Evolutionary conservation across 2,113 vertebrate genomes (phyloP), one percentile per base, ranked within the genome.

Genomic region (Prionailurus bengalensis): DNA sequence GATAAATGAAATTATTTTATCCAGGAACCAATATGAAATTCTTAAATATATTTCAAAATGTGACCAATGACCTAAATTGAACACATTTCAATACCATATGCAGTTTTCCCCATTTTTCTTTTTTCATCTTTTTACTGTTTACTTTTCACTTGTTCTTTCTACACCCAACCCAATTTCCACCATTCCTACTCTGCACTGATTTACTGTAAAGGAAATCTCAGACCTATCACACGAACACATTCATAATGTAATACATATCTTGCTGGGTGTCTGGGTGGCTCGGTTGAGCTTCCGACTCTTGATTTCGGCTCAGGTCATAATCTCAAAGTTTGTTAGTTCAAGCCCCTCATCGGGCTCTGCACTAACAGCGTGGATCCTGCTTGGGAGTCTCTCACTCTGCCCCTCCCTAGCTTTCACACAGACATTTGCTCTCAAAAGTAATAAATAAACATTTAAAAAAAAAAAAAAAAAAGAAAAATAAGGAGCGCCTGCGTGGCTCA

Each of bases 31-130:
- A 63, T 25, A 71, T 48, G 42, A 95, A 87, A 95, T 78, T 45
- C 70, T 93, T 83, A 84, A 95, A 73, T 36, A 36, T 16, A 91
- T 94, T 82, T 93, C 21, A 68, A 92, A 91, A 85, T 90, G 53
- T 33, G 73, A 95, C n/a, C 27, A 95, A 81, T 66, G 74, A 70
- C 11, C n/a, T 51, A 51, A 58, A 65, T 1, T 80, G 71, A 89
- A 76, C 39, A 61, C n/a, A 78, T 51, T 68, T 91, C 39, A 92
- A 31, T 42, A 81, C 10, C 15, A 58, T 21, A 86, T 14, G 42
- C 8, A 45, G 11, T 73, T 39, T 29, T n/a, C 11, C 33, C 1
- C 33, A 33, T 51, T 23, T 17, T 16, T n/a, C 65, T 19, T 11
- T 80, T 61, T 36, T 58, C 13, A 48, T 21, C 11, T 36, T 86